Conservation (phyloP, 1,140 invertebrate species). For the Rhagoletis zephyria region DNA sequence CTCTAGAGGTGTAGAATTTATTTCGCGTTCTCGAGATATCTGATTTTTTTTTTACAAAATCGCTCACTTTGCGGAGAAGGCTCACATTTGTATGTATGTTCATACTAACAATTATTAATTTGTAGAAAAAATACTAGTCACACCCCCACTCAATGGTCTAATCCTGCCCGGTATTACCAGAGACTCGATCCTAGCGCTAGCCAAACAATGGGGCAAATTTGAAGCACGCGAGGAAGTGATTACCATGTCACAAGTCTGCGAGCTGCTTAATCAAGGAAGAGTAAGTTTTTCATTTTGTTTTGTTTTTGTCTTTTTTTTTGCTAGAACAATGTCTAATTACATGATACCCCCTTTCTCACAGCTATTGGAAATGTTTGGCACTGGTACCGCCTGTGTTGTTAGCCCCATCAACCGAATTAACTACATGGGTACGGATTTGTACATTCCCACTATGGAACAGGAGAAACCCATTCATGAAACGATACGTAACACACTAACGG, state of each 20-base stretch:
- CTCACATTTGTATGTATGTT: no score
- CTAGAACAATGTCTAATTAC: not conserved
- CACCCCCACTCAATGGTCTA: constrained; percentile 91
- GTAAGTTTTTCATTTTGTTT: constrained; percentile 77
- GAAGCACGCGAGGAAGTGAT: constrained; percentile 87
- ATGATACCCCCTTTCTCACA: constrained; percentile 69
- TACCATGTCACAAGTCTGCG: constrained; percentile 88
- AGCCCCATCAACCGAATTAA: constrained; percentile 89
- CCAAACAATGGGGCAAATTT: constrained; percentile 89
- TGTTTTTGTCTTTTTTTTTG: not conserved
- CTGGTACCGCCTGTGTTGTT: constrained; percentile 93
- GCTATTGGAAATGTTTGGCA: constrained; percentile 94
- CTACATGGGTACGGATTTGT: constrained; percentile 79
- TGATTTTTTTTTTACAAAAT: no score
- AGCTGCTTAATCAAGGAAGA: constrained; percentile 84
- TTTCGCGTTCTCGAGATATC: no score
- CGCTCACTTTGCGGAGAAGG: no score
- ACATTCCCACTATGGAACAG: constrained; percentile 85
- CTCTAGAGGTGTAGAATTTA: no score
- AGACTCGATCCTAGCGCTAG: constrained; percentile 87
- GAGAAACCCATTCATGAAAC: constrained; percentile 79
- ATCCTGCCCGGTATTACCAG: constrained; percentile 95
- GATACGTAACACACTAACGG: constrained; percentile 82
- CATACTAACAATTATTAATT: constrained; percentile 27
- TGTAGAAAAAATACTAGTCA: constrained; percentile 91